Evolutionary conservation across 2,113 vertebrate genomes (phyloP), one percentile per base, ranked within the genome.

Genomic region (Ptilorrhoa leucosticta): DNA sequence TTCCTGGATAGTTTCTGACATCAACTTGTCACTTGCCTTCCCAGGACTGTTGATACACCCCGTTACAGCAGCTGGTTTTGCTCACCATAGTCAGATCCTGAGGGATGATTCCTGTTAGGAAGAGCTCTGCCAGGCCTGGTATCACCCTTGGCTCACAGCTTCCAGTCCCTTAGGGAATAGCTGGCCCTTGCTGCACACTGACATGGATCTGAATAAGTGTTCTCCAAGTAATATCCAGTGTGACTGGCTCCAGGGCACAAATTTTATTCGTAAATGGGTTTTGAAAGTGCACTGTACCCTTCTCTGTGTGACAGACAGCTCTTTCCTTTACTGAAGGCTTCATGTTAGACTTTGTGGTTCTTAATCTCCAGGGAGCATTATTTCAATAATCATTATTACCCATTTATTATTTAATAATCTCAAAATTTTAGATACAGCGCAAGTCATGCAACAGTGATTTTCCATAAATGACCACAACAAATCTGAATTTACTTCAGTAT

Each of bases 1-100:
- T 6, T 90, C 48, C 44, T 51, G 22, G 33, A 19, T n/a, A 21
- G 20, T 66, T 70, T 84, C 65, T 75, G 35, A n/a, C 26, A 37
- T 28, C 4, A 23, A 1, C 15, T 84, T 45, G 11, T 64, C 28
- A 19, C 51, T 78, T 63, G 14, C 14, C 19, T 66, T 37, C 15
- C 42, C 5, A 2, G 13, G 40, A 42, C 15, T 33, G 9, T 11
- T 2, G 1, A 54, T 2, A n/a, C 4, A 35, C 5, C 13, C 3
- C 0, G 0, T n/a, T 53, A 78, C 7, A 82, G 35, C 15, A 58
- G 23, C 13, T 0, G 0, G 10, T 13, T 71, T 33, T 83, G 13
- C 19, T 31, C 57, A 31, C 13, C 15, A 9, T 3, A 20, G 13
- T 58, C 42, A 70, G 31, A 45, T 18, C 10, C 35, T 39, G 21